These are phyloP conservation scores for Rotaria socialis DNA, from an alignment of 2,888 invertebrate species.

Conservation along the genomic window DNA sequence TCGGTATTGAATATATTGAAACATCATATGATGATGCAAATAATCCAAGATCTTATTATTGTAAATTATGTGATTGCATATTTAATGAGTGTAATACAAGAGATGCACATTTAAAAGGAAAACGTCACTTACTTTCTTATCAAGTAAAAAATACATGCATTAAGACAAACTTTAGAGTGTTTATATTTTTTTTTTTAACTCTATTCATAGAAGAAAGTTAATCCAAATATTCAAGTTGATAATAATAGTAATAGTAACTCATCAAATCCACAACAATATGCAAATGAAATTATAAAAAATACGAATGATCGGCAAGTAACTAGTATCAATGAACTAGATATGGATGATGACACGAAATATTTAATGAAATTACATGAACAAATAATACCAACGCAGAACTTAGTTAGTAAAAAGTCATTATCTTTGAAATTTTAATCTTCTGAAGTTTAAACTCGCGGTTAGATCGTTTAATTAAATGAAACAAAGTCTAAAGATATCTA, in stretches of 20 bases:
- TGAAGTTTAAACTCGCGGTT: too few species aligned
- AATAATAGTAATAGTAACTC: constrained; percentile 69
- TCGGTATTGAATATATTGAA: constrained; percentile 86
- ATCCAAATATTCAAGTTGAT: constrained; percentile 88
- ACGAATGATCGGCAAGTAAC: not conserved
- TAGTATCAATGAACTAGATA: not conserved
- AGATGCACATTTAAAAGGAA: constrained; percentile 98
- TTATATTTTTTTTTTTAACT: not conserved
- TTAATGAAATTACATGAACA: not conserved
- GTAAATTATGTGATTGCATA: constrained; percentile 95
- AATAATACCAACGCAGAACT: not conserved
- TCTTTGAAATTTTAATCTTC: too few species aligned
- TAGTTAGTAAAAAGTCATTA: not conserved
- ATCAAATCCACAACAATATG: not conserved
- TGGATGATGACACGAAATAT: constrained; percentile 6
- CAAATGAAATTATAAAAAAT: not conserved
- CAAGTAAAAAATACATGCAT: constrained; percentile 64
- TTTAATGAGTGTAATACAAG: constrained; percentile 99
- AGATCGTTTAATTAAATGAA: too few species aligned
- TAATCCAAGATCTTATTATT: constrained; percentile 80
- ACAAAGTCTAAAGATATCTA: too few species aligned
- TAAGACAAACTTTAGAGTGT: not conserved
- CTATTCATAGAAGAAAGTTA: constrained; percentile 63
- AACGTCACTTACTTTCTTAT: constrained; percentile 89
- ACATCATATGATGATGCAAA: constrained; percentile 74